Conservation (phyloP, 2,797 vertebrate genomes). For the Lemur catta region DNA sequence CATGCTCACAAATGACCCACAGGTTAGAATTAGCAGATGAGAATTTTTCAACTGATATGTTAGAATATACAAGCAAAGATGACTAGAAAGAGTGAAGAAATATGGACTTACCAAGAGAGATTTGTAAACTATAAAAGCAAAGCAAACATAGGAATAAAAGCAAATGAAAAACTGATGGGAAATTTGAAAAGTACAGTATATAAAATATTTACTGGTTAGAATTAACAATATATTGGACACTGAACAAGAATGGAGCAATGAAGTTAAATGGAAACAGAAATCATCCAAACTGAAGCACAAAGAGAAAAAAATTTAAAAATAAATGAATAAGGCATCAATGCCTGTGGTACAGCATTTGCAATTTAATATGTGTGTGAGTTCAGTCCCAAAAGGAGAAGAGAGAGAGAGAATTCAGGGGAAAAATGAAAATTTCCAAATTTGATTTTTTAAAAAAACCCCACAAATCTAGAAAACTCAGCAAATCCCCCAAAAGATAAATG, state of each 20-base stretch:
- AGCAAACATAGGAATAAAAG: not conserved
- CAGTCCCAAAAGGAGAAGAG: not conserved
- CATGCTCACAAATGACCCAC: not conserved
- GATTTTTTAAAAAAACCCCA: not conserved
- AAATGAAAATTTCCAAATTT: not conserved
- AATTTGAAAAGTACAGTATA: not conserved
- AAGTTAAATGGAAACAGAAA: not conserved
- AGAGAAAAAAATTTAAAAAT: not conserved
- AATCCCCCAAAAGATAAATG: not conserved
- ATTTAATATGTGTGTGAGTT: not conserved
- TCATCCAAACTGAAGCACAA: not conserved
- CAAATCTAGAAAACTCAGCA: not conserved
- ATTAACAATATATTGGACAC: not conserved
- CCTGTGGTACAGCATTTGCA: not conserved
- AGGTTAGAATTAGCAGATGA: not conserved
- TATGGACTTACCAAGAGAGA: not conserved
- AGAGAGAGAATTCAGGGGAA: not conserved
- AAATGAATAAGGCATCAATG: not conserved
- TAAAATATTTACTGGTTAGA: not conserved
- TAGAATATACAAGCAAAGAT: not conserved
- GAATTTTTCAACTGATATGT: not conserved
- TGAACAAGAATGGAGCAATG: not conserved
- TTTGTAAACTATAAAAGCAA: not conserved
- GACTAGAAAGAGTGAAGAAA: not conserved
- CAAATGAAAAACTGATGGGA: not conserved